Conservation (phyloP, 2,797 vertebrate species). For the Enteromius mattozi region DNA sequence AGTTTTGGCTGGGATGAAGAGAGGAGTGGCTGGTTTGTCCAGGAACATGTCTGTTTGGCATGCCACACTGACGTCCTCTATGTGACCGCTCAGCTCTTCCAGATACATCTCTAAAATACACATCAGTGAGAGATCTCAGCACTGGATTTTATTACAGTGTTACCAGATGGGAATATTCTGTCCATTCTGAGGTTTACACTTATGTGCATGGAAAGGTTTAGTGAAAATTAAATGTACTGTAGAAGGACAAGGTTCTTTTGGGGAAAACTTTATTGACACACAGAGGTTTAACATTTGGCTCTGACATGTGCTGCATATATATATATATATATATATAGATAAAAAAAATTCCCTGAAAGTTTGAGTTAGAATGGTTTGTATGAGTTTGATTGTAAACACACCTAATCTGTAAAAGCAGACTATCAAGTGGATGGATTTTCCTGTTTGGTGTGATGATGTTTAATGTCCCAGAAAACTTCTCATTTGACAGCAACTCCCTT, state of each 20-base stretch:
- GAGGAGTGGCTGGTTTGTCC: constrained; percentile 86
- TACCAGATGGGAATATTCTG: neutral
- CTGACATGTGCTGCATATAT: neutral
- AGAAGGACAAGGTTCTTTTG: neutral
- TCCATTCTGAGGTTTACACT: neutral
- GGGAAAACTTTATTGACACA: neutral
- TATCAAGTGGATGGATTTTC: neutral
- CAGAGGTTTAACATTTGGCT: neutral
- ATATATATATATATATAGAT: too few relatives aligned
- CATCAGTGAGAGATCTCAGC: neutral
- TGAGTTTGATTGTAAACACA: too few relatives aligned
- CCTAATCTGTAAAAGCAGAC: neutral
- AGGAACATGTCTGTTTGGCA: constrained; percentile 94
- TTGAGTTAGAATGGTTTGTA: too few relatives aligned
- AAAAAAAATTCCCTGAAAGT: too few relatives aligned
- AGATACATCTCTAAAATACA: constrained; percentile 87
- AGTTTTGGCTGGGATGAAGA: constrained; percentile 92
- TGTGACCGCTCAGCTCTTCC: constrained; percentile 86
- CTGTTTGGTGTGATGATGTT: neutral
- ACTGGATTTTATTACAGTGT: neutral
- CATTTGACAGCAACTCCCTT: neutral
- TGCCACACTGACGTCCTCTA: constrained; percentile 78
- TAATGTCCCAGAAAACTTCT: neutral
- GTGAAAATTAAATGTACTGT: too few relatives aligned
- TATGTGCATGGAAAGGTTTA: neutral